Base-by-base conservation (phyloP, 2,888 invertebrate species). In the Cosmia pyralina region DNA sequence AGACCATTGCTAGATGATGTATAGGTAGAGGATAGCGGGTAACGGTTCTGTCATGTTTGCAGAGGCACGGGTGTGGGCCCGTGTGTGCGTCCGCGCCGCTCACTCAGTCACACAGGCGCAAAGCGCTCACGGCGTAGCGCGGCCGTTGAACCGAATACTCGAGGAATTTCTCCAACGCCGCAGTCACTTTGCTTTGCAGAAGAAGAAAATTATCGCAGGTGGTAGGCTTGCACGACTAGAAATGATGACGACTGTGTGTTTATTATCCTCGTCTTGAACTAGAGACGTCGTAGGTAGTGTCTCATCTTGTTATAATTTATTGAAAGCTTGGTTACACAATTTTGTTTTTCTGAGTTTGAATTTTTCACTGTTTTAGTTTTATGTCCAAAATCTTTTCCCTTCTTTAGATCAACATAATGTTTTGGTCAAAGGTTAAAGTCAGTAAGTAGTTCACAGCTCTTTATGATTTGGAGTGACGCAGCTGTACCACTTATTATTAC, bases 61-160 rank as follows among this genome's bases (percentile, higher is more conserved):
- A 91, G 94, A 94, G 94, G 91, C 93, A 90, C 87, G 88, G 89
- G 87, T 88, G 89, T 85, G 84, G 86, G 88, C 83, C 88, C 86
- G 88, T 91, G 95, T 93, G 95, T 94, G 95, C 92, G 95, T 92
- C 90, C 83, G 92, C 90, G 90, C 89, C 87, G 89, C 90, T 90
- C 90, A 90, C 91, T 89, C 89, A 92, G 90, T 89, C 93, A 93
- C 93, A 92, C 92, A 91, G 87, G 84, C 93, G 90, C 89, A 89
- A 86, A 85, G 88, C 90, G 92, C 89, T 92, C 91, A 92, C 93
- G 92, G 92, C 91, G 89, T 90, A 90, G 92, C 90, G 94, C 95
- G 96, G 96, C 94, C 95, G 92, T 96, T 96, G 96, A 96, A 96
- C 96, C 95, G 95, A 94, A 94, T 93, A 94, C 95, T 92, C 89